A percentile compares a stretch with the other conserved stretches of the same genome.
Conservation (phyloP, 1,140 invertebrate species). For the Dysdera silvatica region DNA sequence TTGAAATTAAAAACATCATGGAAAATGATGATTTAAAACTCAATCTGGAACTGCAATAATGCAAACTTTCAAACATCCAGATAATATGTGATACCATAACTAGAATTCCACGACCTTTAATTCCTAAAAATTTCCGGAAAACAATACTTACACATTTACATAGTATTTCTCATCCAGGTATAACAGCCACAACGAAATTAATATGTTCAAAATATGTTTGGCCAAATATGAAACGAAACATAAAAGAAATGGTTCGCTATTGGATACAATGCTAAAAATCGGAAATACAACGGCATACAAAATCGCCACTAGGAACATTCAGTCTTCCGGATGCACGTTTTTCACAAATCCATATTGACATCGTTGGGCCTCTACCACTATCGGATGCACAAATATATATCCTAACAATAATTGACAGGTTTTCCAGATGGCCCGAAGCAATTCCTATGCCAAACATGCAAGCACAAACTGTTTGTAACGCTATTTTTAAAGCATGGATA, state of each 20-base stretch:
- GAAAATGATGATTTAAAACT: not conserved
- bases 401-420: not conserved
- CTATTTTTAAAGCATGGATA: not conserved
- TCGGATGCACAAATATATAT: not conserved
- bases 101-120: not conserved
- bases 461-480: not conserved
- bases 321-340: not conserved
- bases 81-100: constrained; percentile 4
- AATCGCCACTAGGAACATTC: not conserved
- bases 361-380: not conserved
- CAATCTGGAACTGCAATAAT: not conserved
- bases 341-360: not conserved
- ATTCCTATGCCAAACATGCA: not conserved
- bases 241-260: not conserved
- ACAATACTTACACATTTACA: constrained; percentile 1
- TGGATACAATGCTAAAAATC: not conserved
- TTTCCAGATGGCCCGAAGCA: not conserved
- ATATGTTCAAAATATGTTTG: not conserved
- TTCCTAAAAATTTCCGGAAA: constrained; percentile 6
- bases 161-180: constrained; percentile 1
- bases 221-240: not conserved
- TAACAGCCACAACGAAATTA: constrained; percentile 5
- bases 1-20: no score
- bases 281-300: not conserved
- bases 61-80: not conserved